These are phyloP conservation scores for Naso thynnoides DNA, from an alignment of 2,797 vertebrate species.

Conservation along the genomic window DNA sequence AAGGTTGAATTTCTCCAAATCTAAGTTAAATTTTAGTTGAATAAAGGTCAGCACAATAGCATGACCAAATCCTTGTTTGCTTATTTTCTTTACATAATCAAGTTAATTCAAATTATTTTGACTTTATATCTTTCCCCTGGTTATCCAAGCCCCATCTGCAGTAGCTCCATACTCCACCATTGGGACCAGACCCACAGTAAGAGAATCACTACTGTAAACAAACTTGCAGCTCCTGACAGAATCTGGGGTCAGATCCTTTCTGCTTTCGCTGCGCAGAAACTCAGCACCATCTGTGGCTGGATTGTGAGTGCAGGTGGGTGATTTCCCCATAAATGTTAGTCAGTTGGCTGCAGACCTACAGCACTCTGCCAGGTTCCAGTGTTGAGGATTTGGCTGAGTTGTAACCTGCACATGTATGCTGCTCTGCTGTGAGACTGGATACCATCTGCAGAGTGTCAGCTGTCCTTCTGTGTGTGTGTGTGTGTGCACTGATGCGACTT, in stretches of 20 bases:
- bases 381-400: constrained; percentile 58
- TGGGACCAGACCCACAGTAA: no score
- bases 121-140: no score
- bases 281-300: constrained; percentile 62
- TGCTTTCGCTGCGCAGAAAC: constrained; percentile 36
- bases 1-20: no score
- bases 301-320: constrained; percentile 64
- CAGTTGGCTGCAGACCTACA: constrained; percentile 57
- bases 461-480: constrained; percentile 18
- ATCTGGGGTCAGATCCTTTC: constrained; percentile 19
- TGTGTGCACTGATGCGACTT: constrained; percentile 5
- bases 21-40: no score
- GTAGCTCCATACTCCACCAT: no score
- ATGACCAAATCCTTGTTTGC: no score
- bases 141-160: no score
- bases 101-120: no score
- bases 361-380: constrained; percentile 50
- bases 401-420: constrained; percentile 63
- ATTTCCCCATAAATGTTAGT: constrained; percentile 68
- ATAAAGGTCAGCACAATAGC: no score
- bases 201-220: constrained; percentile 25
- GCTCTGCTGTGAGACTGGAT: constrained; percentile 44
- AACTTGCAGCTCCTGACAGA: constrained; percentile 31
- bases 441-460: constrained; percentile 61
- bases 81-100: no score